phyloP scores from a whole-genome alignment of 2,888 invertebrate species.

The Podotricha telesiphe region DNA sequence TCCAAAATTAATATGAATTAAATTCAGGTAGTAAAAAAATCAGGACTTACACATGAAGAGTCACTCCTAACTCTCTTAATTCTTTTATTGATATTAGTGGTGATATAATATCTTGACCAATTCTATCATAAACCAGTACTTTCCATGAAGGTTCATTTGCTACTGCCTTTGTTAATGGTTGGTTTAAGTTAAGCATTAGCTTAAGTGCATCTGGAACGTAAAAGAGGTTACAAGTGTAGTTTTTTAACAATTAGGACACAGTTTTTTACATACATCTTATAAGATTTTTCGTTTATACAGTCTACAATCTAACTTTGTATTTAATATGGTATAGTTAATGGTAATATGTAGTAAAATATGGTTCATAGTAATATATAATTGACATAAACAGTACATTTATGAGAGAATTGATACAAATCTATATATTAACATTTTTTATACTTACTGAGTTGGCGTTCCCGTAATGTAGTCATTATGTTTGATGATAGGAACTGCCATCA shows the following conservation, averaged over 20 bases:
- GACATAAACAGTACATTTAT: background rate
- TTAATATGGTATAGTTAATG: too few relatives aligned
- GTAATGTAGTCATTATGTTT: constrained; percentile 85
- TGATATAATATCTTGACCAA: constrained; percentile 99
- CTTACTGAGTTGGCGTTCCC: constrained; percentile 89
- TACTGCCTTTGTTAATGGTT: constrained; percentile 88
- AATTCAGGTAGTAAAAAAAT: background rate
- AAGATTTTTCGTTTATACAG: background rate
- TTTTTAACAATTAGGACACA: background rate
- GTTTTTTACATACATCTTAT: background rate
- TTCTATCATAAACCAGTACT: constrained; percentile 96
- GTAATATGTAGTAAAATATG: background rate
- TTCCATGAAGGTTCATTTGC: constrained; percentile 97
- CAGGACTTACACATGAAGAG: constrained; percentile 95
- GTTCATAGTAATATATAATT: background rate
- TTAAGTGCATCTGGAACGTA: constrained; percentile 91
- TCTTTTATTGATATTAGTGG: constrained; percentile 98
- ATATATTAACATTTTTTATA: constrained; percentile 1
- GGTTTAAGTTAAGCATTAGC: constrained; percentile 97
- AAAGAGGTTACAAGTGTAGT: constrained; percentile 22
- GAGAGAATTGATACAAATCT: background rate
- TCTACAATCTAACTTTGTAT: background rate
- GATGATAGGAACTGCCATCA: constrained; percentile 51
- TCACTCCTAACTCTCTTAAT: constrained; percentile 97
- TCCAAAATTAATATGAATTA: background rate